Conservation (phyloP, 1,140 invertebrate genomes). For the Rhynchophorus ferrugineus region DNA sequence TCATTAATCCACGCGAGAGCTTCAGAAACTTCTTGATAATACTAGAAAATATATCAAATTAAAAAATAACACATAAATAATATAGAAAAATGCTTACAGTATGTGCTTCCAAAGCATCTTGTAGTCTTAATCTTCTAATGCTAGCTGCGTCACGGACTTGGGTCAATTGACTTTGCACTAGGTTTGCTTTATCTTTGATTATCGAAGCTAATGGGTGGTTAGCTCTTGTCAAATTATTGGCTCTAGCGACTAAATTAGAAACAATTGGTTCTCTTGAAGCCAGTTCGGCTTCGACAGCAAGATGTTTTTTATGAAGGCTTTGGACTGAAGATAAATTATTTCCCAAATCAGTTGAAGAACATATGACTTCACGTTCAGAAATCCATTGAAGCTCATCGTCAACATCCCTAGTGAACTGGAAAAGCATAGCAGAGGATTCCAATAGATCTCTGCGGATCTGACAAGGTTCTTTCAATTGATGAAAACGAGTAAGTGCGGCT, state of each 20-base stretch:
- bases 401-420: slow-evolving; percentile 78
- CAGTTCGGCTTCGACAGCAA: slow-evolving; percentile 76
- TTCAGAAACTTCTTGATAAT: slow-evolving; percentile 80
- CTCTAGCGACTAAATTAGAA: slow-evolving; percentile 58
- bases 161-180: slow-evolving; percentile 56
- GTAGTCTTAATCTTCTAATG: slow-evolving; percentile 59
- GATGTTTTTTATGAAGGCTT: slow-evolving; percentile 93
- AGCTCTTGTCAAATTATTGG: slow-evolving; percentile 69
- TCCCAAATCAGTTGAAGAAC: slow-evolving; percentile 64
- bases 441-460: slow-evolving; percentile 84
- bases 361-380: slow-evolving; percentile 77
- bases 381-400: slow-evolving; percentile 83
- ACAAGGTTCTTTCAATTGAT: slow-evolving; percentile 64
- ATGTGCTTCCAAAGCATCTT: slow-evolving; percentile 80
- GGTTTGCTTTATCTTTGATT: slow-evolving; percentile 58
- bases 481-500: slow-evolving; percentile 64
- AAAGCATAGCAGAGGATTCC: slow-evolving; percentile 76
- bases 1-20: slow-evolving; percentile 82
- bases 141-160: slow-evolving; percentile 64
- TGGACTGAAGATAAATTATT: slow-evolving; percentile 84
- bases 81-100: slow-evolving; percentile 48
- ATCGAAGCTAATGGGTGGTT: slow-evolving; percentile 72
- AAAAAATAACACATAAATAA: not conserved
- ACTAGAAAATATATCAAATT: slow-evolving; percentile 45
- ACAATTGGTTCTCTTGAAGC: slow-evolving; percentile 75